These are phyloP conservation scores for Coccyzus lansbergi DNA, from an alignment of 2,797 vertebrate species.

Conservation along the genomic window DNA sequence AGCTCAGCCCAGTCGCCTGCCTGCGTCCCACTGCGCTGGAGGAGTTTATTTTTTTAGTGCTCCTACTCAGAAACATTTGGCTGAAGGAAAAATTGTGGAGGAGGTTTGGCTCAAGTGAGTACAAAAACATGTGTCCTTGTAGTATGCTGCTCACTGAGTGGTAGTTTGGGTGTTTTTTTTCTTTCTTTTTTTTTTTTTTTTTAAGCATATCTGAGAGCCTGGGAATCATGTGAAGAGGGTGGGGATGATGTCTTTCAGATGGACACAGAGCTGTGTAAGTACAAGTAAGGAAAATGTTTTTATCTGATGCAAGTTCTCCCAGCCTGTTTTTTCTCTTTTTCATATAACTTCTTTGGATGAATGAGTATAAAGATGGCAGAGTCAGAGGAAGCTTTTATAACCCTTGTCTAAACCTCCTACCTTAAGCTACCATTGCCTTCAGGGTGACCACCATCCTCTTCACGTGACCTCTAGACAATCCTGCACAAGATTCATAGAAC, in stretches of 20 bases:
- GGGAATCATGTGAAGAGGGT: conserved; percentile 13
- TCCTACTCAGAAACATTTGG: conserved; percentile 73
- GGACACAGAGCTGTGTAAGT: background rate
- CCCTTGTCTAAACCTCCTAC: background rate
- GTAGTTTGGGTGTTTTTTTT: background rate
- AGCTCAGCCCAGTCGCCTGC: background rate
- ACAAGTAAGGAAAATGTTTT: background rate
- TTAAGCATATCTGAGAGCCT: background rate
- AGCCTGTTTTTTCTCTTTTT: background rate
- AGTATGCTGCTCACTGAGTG: background rate
- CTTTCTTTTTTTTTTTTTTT: background rate
- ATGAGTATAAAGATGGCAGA: background rate
- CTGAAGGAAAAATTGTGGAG: conserved; percentile 57
- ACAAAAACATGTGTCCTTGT: conserved; percentile 60
- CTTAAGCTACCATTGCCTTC: background rate
- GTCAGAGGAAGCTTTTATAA: background rate
- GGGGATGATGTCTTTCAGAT: conserved; percentile 36
- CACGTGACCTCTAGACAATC: background rate
- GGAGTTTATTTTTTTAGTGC: conserved; percentile 71
- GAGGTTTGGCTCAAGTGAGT: conserved; percentile 58
- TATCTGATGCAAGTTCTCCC: background rate
- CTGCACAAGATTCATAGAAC: no score
- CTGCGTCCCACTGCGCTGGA: background rate
- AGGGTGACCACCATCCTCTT: background rate
- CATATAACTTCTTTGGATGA: background rate